Base-by-base conservation (phyloP, 1,140 invertebrate species). In the Drosophila hydei region DNA sequence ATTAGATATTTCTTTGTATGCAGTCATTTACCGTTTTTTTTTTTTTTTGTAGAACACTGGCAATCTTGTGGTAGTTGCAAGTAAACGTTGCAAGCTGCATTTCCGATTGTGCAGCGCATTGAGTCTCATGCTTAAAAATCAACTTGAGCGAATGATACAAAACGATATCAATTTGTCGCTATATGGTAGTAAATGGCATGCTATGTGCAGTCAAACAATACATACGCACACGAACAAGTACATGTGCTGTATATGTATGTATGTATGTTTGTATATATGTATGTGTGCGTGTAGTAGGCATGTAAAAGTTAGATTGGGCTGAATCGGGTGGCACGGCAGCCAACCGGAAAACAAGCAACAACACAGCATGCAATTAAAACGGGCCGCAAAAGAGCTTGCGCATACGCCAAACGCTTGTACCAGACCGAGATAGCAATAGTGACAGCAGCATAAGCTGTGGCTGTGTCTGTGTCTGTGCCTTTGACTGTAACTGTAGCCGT, bases 271-370 rank as follows among this genome's bases (percentile, higher is more conserved):
- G 30, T 14, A 21, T 43, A n/a, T 61, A 47, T 50, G n/a, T 21
- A 56, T 38, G 21, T 33, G 9, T 11, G 63, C 58, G 30, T 5
- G 33, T 7, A 42, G 18, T 55, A 33, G 8, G 18, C 18, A 23
- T 42, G 18, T 40, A 38, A 19, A 30, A 11, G 19, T 19, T 5
- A 27, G 30, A 12, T 45, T 58, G 33, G 25, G 4, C 19, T 4
- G 27, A 14, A 50, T 27, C n/a, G 47, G 40, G 48, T 42, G 47
- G 64, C 43, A 12, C 62, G 56, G 59, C 78, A 91, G 75, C 89
- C 89, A 91, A 89, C 89, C 76, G 89, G 89, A 91, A 91, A 91
- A 91, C 89, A 88, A 89, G 72, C 89, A 90, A 89, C 78, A 85
- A 71, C 74, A 79, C 54, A 50, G 21, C 58, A 63, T 36, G 68